Evolutionary conservation across 1,140 invertebrate species (phyloP).

Genomic region (Dinothrombium tinctorium): DNA sequence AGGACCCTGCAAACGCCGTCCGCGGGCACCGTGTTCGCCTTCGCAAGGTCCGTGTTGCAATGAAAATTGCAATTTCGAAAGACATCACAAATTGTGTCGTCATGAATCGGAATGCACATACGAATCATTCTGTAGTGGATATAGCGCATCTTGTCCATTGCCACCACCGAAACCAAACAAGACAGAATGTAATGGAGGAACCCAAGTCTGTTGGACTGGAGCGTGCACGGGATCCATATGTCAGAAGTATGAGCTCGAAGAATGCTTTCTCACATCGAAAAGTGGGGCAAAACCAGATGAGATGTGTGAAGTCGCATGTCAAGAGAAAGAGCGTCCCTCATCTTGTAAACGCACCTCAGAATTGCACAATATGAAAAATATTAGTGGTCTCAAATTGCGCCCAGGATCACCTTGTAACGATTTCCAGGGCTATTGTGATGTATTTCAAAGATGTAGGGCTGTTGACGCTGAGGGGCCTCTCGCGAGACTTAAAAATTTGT

Average conservation of each 20-base stretch:
- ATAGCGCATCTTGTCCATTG: slow-evolving; percentile 38
- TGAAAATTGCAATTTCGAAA: slow-evolving; percentile 46
- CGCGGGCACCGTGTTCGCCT: slow-evolving; percentile 51
- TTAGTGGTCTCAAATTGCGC: slow-evolving; percentile 55
- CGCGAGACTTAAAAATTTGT: slow-evolving; percentile 79
- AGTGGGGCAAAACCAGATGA: slow-evolving; percentile 44
- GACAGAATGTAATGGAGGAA: slow-evolving; percentile 59
- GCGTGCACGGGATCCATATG: slow-evolving; percentile 90
- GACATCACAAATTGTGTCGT: slow-evolving; percentile 33
- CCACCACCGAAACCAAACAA: slow-evolving; percentile 48
- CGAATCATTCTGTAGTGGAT: slow-evolving; percentile 48
- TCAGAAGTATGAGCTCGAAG: slow-evolving; percentile 69
- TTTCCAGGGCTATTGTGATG: slow-evolving; percentile 96
- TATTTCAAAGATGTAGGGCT: slow-evolving; percentile 87
- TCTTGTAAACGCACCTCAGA: slow-evolving; percentile 60
- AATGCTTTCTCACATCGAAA: slow-evolving; percentile 82
- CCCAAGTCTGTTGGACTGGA: slow-evolving; percentile 66
- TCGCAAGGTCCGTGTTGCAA: slow-evolving; percentile 90
- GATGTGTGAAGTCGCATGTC: slow-evolving; percentile 86
- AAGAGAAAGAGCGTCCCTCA: slow-evolving; percentile 43
- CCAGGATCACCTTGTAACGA: slow-evolving; percentile 92
- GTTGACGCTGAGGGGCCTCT: slow-evolving; percentile 95
- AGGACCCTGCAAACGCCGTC: slow-evolving; percentile 43
- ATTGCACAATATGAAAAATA: slow-evolving; percentile 48
- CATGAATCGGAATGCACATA: slow-evolving; percentile 65